phyloP scores from a whole-genome alignment of 2,113 vertebrate genomes.

The Bungarus multicinctus region DNA sequence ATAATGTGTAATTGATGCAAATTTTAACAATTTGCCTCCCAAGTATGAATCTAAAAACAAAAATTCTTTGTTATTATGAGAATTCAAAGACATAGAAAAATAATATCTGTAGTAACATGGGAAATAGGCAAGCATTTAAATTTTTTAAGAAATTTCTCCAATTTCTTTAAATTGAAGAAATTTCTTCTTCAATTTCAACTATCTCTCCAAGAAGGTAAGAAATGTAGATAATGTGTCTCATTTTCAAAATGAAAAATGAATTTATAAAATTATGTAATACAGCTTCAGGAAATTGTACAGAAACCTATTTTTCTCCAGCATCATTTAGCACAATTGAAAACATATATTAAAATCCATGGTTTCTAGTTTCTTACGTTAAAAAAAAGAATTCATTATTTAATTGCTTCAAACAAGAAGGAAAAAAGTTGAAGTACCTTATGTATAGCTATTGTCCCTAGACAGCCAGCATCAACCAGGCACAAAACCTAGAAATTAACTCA shows the following conservation, averaged over 20 bases:
- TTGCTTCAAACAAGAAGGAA: not conserved
- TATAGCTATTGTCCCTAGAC: not conserved
- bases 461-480: not conserved
- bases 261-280: not conserved
- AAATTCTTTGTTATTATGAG: not conserved
- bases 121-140: not conserved
- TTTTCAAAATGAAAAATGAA: not conserved
- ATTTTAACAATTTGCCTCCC: not conserved
- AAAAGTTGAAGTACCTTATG: not conserved
- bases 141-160: not conserved
- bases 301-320: not conserved
- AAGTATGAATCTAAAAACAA: not conserved
- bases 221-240: not conserved
- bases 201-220: not conserved
- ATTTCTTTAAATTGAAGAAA: not conserved
- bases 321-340: not conserved
- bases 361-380: not conserved
- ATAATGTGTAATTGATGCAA: not conserved
- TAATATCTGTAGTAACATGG: not conserved
- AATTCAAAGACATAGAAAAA: not conserved
- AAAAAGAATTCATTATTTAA: not conserved
- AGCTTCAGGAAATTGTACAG: not conserved
- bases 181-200: not conserved
- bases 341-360: not conserved
- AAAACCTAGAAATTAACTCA: not conserved